Evolutionary conservation across 2,888 invertebrate genomes (phyloP).

Genomic region (Oscheius sp.): DNA sequence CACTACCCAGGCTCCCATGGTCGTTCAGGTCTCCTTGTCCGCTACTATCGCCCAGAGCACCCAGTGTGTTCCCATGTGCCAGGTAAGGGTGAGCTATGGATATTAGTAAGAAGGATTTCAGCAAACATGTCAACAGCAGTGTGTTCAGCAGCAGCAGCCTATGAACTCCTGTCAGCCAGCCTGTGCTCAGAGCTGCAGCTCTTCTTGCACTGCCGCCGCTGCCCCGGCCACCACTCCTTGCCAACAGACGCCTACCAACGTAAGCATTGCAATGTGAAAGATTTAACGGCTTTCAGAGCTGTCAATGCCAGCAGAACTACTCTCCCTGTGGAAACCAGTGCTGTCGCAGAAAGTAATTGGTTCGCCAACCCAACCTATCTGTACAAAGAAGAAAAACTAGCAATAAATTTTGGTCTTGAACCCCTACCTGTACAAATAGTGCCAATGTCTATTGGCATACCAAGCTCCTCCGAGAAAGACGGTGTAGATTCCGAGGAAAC

Average conservation of each 20-base stretch:
- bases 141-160: constrained; percentile 55
- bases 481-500: constrained; percentile 61
- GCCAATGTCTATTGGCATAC: constrained; percentile 64
- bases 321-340: constrained; percentile 53
- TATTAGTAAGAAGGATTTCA: too few relatives aligned
- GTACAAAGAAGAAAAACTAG: constrained; percentile 18
- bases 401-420: neutral
- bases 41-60: constrained; percentile 48
- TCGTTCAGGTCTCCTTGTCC: constrained; percentile 46
- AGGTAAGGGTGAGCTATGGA: constrained; percentile 19
- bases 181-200: constrained; percentile 51
- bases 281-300: constrained; percentile 13
- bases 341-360: constrained; percentile 53
- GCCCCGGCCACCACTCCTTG: constrained; percentile 45
- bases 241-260: constrained; percentile 39
- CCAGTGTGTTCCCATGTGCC: constrained; percentile 56
- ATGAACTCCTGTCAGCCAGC: constrained; percentile 49
- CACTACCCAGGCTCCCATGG: constrained; percentile 32
- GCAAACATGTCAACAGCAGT: constrained; percentile 53
- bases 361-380: constrained; percentile 2
- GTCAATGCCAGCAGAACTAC: constrained; percentile 45
- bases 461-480: constrained; percentile 57
- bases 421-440: constrained; percentile 61
- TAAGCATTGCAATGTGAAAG: neutral
- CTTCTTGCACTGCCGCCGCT: constrained; percentile 40